Conservation (phyloP, 1,140 invertebrate genomes). For the Hylyphantes graminicola region DNA sequence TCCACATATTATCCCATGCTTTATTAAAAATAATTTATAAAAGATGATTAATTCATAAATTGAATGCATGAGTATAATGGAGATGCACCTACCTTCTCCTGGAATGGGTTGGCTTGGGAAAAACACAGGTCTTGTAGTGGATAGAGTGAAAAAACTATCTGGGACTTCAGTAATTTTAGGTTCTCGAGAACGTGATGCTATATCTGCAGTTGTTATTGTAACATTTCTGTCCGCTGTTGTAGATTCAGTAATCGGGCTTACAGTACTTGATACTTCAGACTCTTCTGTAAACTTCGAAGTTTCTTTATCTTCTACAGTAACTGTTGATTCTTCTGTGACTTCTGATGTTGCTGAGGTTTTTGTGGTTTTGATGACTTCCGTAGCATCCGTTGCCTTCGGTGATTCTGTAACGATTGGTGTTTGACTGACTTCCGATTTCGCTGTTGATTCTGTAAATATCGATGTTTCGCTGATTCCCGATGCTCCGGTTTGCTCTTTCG, state of each 20-base stretch:
- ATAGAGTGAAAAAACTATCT: constrained; percentile 20
- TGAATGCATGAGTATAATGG: neutral
- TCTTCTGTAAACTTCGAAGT: neutral
- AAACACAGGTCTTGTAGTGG: constrained; percentile 8
- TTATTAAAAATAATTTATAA: neutral
- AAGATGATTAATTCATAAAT: too few species aligned
- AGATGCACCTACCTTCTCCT: constrained; percentile 48
- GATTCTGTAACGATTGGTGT: neutral
- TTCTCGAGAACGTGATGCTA: constrained; percentile 24
- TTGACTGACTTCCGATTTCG: too few species aligned
- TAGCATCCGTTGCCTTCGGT: too few species aligned
- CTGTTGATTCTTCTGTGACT: neutral
- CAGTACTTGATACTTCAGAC: constrained; percentile 1
- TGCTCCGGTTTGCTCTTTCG: too few species aligned
- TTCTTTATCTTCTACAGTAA: neutral
- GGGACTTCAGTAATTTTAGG: constrained; percentile 51
- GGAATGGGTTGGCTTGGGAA: constrained; percentile 31
- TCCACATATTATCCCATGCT: too few species aligned
- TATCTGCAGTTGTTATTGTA: neutral
- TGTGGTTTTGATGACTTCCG: neutral
- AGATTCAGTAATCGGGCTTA: neutral
- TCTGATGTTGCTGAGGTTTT: neutral
- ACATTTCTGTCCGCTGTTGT: neutral
- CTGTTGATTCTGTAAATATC: neutral
- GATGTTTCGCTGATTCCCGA: too few species aligned